Base-by-base conservation (phyloP, 2,113 vertebrate genomes). In the Garra rufa region DNA sequence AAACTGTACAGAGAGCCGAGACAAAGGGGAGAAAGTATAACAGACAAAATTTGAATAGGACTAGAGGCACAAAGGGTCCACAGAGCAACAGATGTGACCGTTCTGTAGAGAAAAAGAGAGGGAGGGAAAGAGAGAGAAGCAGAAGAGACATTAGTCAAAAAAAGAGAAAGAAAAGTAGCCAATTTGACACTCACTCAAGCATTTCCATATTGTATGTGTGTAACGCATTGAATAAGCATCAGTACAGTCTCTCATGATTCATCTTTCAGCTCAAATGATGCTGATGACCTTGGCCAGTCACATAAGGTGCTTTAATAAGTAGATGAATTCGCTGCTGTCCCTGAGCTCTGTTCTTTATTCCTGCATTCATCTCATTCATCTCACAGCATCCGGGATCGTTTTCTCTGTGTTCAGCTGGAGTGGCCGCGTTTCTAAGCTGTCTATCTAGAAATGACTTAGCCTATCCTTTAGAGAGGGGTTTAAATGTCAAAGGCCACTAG, bases 61-160 rank as follows among this genome's bases (percentile, higher is more conserved):
- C 95, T 97, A 96, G 93, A 96, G 96, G 95, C 96, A 97, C 93
- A 96, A 94, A 89, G 96, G 96, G 88, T 97, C 96, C 94, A 97
- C 96, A 90, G 95, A 96, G 91, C 96, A 97, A 92, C 96, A 97
- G 90, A 96, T 86, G 71, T 97, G 96, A 81, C 96, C 96, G 28
- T 97, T 97, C 96, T 97, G 89, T 48, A 10, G 84, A 76, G 26
- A 79, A 24, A 86, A 57, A 52, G 13, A 87, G 24, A 81, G 41
- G 87, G 77, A 73, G 43, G 50, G 24, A 76, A 34, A 5, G 81
- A 61, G 46, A 55, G 81, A 52, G 57, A 81, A 48, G 61, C 50
- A 57, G 21, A 41, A 43, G 11, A 59, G 26, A 46, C 73, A 61
- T 73, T 63, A 55, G 63, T 82, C 48, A 70, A 43, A 55, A 79